A percentile compares a stretch with the other conserved stretches of the same genome.
phyloP scores from a whole-genome alignment of 2,113 vertebrate species.

The Pseudois nayaur region DNA sequence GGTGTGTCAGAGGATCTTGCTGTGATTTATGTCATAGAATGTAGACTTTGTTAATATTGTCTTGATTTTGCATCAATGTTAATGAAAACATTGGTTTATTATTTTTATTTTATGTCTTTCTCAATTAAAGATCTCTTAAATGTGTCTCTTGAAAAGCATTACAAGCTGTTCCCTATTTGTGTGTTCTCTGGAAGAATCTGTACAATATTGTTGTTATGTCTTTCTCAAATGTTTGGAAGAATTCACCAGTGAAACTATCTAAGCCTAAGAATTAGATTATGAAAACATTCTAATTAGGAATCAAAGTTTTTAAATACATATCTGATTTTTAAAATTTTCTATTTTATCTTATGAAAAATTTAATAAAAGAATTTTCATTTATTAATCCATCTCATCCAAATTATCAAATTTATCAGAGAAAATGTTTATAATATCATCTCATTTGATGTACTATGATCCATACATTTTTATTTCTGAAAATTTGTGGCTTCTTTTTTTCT shows the following conservation, averaged over 20 bases:
- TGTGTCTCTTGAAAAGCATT: neutral
- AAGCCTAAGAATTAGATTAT: neutral
- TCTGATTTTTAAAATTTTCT: neutral
- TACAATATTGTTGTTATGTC: neutral
- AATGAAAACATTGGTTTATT: neutral
- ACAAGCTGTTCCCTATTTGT: neutral
- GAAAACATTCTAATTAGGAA: neutral
- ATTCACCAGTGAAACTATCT: neutral
- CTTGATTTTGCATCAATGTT: neutral
- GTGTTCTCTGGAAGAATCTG: neutral
- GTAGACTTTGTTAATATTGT: neutral
- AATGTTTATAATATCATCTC: neutral
- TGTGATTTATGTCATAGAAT: neutral
- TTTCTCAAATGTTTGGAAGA: slow-evolving; percentile 1
- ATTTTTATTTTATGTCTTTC: neutral
- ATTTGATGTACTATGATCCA: neutral
- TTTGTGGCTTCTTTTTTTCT: neutral
- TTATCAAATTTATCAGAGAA: neutral
- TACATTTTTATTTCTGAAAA: neutral
- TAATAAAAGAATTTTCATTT: neutral
- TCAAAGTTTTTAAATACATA: neutral
- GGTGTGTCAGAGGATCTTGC: neutral
- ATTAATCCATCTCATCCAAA: neutral
- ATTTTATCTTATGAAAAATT: neutral
- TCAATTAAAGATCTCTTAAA: neutral